phyloP scores from a whole-genome alignment of 2,888 invertebrate genomes.

The Lasioglossum pauxillum region DNA sequence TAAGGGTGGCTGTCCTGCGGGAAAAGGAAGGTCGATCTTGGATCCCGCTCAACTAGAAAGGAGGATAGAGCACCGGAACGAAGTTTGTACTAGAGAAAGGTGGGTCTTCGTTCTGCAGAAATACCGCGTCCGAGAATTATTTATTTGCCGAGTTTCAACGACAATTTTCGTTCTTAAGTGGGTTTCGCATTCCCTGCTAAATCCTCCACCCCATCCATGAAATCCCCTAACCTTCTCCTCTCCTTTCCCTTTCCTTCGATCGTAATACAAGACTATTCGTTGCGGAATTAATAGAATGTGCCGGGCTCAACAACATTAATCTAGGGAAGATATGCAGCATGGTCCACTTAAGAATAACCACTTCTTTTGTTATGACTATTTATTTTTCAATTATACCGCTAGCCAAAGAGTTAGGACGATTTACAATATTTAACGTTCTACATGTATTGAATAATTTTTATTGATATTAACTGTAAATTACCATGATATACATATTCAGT shows the following conservation, averaged over 20 bases:
- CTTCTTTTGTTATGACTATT: no score
- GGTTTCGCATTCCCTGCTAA: constrained; percentile 40
- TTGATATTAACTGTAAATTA: no score
- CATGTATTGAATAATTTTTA: no score
- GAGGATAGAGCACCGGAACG: constrained; percentile 46
- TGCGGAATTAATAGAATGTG: background rate
- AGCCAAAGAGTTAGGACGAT: no score
- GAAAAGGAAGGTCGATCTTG: constrained; percentile 62
- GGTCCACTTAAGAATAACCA: background rate
- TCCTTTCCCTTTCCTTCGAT: constrained; percentile 1
- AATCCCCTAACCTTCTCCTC: constrained; percentile 39
- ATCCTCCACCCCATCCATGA: constrained; percentile 27
- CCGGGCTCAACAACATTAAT: background rate
- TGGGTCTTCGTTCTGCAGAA: constrained; percentile 74
- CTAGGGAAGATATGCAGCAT: background rate
- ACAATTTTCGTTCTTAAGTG: constrained; percentile 71
- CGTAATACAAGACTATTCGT: background rate
- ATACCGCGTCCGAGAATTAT: constrained; percentile 77
- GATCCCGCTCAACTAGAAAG: constrained; percentile 56
- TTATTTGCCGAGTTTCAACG: constrained; percentile 74
- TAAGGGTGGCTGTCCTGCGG: constrained; percentile 74
- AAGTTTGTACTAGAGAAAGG: constrained; percentile 77
- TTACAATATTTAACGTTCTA: no score
- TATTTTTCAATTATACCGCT: no score
- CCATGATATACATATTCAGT: no score